Evolutionary conservation across 2,797 vertebrate genomes (phyloP).

Genomic region (Tauraco hartlaubi): DNA sequence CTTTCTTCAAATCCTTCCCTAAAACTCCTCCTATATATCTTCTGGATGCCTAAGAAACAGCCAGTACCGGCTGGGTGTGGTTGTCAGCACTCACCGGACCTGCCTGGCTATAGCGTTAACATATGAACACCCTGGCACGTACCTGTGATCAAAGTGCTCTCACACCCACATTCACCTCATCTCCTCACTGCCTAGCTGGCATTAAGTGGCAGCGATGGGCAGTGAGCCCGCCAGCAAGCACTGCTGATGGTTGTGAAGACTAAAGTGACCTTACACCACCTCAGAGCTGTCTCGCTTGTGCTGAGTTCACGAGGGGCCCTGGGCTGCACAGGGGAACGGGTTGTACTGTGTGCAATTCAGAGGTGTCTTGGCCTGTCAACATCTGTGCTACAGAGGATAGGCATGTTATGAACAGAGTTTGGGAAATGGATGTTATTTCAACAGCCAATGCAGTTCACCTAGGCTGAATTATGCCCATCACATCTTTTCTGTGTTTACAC

Average conservation of each 20-base stretch:
- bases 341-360: neutral
- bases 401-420: neutral
- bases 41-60: neutral
- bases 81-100: rapidly evolving
- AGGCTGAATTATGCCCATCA: neutral
- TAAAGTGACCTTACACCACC: rapidly evolving
- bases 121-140: rapidly evolving
- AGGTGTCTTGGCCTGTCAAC: rapidly evolving
- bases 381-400: rapidly evolving
- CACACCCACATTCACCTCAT: rapidly evolving
- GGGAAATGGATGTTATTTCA: neutral
- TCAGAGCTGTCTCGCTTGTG: rapidly evolving
- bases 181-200: rapidly evolving
- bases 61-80: rapidly evolving
- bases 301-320: too few relatives aligned
- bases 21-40: neutral
- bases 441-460: neutral
- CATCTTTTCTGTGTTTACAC: neutral
- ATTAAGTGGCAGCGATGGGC: rapidly evolving
- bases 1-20: neutral
- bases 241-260: neutral
- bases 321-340: neutral
- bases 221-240: rapidly evolving
- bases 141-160: neutral
- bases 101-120: neutral